Percentiles rank a stretch among this genome's conserved stretches.
Conservation (phyloP, 2,797 vertebrate genomes). For the Macroramphosus scolopax region DNA sequence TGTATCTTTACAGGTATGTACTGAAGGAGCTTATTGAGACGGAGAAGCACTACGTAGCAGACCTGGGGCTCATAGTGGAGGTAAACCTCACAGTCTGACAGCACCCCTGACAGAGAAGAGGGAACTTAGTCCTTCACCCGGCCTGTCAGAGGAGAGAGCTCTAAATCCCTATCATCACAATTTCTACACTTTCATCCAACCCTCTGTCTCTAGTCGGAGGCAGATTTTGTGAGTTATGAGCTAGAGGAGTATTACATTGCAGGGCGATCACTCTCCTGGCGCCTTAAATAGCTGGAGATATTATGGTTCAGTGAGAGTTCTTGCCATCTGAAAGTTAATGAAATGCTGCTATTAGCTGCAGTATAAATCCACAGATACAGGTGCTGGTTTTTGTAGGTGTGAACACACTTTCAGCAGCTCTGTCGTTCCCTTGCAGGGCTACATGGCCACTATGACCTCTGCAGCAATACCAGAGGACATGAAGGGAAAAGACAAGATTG, state of each 20-base stretch:
- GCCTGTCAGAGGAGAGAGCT: slow-evolving; percentile 31
- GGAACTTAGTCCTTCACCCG: slow-evolving; percentile 30
- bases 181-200: slow-evolving; percentile 42
- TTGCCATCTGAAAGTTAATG: slow-evolving; percentile 36
- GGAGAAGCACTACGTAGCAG: slow-evolving; percentile 89
- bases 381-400: too few relatives aligned
- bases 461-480: slow-evolving; percentile 94
- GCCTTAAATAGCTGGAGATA: slow-evolving; percentile 48
- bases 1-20: slow-evolving; percentile 82
- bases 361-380: slow-evolving; percentile 2
- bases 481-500: slow-evolving; percentile 99
- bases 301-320: slow-evolving; percentile 43
- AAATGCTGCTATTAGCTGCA: slow-evolving; percentile 11
- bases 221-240: slow-evolving; percentile 59
- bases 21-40: slow-evolving; percentile 91
- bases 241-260: slow-evolving; percentile 45
- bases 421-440: slow-evolving; percentile 84
- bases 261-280: slow-evolving; percentile 23
- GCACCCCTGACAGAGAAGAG: slow-evolving; percentile 26
- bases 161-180: slow-evolving; percentile 50
- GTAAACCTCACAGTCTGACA: slow-evolving; percentile 65
- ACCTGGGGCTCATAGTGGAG: slow-evolving; percentile 91
- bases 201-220: slow-evolving; percentile 37
- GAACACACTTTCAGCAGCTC: too few relatives aligned
- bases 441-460: slow-evolving; percentile 93